Conservation (phyloP, 2,113 vertebrate genomes). For the Hypanus sabinus region DNA sequence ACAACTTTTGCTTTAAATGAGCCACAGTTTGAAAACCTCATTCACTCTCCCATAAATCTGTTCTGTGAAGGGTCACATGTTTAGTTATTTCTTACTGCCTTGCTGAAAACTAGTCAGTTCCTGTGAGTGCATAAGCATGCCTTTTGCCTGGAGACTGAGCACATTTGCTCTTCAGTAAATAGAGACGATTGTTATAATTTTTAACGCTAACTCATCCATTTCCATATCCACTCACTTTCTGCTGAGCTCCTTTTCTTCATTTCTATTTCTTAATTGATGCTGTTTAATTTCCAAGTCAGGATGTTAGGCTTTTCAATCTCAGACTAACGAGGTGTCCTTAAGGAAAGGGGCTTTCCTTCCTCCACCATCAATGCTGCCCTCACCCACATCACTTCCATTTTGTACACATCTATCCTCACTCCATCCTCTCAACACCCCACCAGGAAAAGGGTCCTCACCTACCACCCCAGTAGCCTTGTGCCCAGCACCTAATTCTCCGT, state of each 20-base stretch:
- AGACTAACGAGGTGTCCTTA: no score
- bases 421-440: no score
- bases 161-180: not conserved
- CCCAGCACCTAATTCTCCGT: no score
- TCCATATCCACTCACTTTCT: not conserved
- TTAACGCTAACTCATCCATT: not conserved
- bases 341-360: no score
- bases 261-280: not conserved
- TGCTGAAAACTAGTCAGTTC: not conserved
- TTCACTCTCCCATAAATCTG: not conserved
- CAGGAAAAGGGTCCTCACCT: no score
- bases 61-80: not conserved
- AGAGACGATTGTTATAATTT: not conserved
- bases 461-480: no score
- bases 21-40: not conserved
- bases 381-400: no score
- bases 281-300: slow-evolving; percentile 5
- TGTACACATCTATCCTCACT: no score
- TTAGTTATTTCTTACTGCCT: not conserved
- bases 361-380: no score
- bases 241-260: not conserved
- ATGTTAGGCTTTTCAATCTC: not conserved
- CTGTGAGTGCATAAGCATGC: not conserved
- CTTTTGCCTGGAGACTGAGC: not conserved
- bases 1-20: slow-evolving; percentile 12